These are phyloP conservation scores for Heteromormyrus szaboi DNA, from an alignment of 2,797 vertebrate species.

Conservation along the genomic window DNA sequence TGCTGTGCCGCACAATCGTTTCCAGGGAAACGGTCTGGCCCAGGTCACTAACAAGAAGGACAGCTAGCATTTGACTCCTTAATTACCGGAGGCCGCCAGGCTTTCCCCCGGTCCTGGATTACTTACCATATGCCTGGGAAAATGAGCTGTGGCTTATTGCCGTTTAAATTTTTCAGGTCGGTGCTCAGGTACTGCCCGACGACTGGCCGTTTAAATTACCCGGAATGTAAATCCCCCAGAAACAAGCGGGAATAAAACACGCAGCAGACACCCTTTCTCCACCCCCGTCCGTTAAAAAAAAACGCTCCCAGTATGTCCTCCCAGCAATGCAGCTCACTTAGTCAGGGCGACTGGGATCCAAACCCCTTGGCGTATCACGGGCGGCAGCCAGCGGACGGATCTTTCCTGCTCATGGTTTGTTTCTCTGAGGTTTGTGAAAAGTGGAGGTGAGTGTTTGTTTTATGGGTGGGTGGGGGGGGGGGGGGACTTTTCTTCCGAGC, in stretches of 20 bases:
- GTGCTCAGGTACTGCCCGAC: not conserved
- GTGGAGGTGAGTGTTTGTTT: not conserved
- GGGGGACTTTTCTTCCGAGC: not conserved
- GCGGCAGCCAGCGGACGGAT: not conserved
- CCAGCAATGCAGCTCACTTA: not conserved
- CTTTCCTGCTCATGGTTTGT: not conserved
- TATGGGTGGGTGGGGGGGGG: not conserved
- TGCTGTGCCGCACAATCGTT: not conserved
- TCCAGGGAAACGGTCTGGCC: slow-evolving; percentile 7
- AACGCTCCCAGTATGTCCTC: not conserved
- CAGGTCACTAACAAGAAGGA: slow-evolving; percentile 8
- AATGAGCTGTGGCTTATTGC: not conserved
- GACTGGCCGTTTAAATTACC: not conserved
- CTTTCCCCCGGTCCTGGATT: not conserved
- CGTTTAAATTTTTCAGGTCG: not conserved
- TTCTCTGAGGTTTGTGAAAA: not conserved
- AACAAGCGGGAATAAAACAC: not conserved
- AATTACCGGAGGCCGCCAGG: not conserved
- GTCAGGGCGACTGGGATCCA: not conserved
- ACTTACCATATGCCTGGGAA: not conserved
- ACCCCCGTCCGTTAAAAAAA: not conserved
- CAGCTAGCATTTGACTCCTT: not conserved
- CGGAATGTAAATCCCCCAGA: not conserved
- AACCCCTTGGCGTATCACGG: not conserved
- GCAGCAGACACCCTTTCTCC: not conserved